Base-by-base conservation (phyloP, 1,140 invertebrate species). In the Drosophila kohkoa region DNA sequence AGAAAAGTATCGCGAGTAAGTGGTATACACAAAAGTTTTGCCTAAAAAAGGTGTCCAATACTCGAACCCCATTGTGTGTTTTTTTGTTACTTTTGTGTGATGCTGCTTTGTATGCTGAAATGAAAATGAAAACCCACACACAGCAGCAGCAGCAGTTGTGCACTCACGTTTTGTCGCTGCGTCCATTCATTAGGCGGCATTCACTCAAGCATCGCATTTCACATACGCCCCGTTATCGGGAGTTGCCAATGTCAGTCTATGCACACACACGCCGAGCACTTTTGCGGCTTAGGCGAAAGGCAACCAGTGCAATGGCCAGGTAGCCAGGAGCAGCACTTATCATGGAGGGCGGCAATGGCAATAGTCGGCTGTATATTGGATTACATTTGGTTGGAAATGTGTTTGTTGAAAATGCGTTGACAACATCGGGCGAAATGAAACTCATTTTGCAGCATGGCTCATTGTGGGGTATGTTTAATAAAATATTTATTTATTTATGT, bases 181-280 rank as follows among this genome's bases (percentile, higher is more conserved):
- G 81, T 70, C 81, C 81, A 85, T 83, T 83, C 81, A 83, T 83
- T 85, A 83, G 64, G 66, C 73, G 73, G 52, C 74, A 73, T 73
- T 77, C 74, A 77, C 20, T 73, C 69, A 62, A 15, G 74, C 68
- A 59, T 79, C 81, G 43, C 63, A 83, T 82, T 83, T 70, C 75
- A 63, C 48, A 66, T 54, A 63, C 55, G 64, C 32, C 46, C 55
- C 57, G 30, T 59, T 6, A 35, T n/a, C 46, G 48, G n/a, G 11
- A 49, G 60, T 63, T 32, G 51, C 51, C 80, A 69, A 51, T 77
- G 59, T 73, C 77, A 60, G 13, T 81, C 72, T 48, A n/a, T 81
- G 79, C 63, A 77, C 68, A 13, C 20, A 25, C 20, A 25, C 20
- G 20, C 20, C n/a, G 41, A 13, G 41, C n/a, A 68, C 8, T 77